Conservation (phyloP, 2,797 vertebrate species). For the Zalophus californianus region DNA sequence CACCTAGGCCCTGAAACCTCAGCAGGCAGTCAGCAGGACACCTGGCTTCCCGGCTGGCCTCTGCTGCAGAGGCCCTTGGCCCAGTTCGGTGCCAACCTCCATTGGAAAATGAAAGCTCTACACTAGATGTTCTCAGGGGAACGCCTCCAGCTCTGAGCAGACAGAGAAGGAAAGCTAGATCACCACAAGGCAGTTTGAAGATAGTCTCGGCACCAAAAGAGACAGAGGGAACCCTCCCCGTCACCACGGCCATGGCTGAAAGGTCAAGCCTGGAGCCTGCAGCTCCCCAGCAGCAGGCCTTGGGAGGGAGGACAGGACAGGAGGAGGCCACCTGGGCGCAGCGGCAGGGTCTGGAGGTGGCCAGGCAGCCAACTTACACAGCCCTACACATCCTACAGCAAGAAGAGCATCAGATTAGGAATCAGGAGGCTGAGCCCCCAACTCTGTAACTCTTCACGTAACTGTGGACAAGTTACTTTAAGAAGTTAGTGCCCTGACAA, state of each 20-base stretch:
- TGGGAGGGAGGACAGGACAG: neutral
- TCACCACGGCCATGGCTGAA: neutral
- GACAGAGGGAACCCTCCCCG: neutral
- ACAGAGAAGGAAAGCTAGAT: neutral
- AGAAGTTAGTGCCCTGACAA: neutral
- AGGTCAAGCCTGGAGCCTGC: neutral
- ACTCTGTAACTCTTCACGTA: neutral
- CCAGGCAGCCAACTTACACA: neutral
- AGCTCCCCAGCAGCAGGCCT: neutral
- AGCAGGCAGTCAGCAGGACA: neutral
- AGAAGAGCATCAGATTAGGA: neutral
- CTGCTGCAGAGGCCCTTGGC: neutral
- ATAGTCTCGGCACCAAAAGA: neutral
- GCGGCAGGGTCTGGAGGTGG: neutral
- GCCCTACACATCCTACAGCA: neutral
- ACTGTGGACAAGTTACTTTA: neutral
- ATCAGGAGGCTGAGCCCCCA: neutral
- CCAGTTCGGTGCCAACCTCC: neutral
- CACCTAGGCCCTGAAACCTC: neutral
- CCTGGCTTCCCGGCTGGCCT: neutral
- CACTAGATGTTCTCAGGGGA: neutral
- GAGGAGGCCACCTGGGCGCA: neutral
- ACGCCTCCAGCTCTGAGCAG: neutral
- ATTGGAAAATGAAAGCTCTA: neutral
- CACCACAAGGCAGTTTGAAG: neutral